Conservation (phyloP, 2,113 vertebrate genomes). For the Onychostruthus taczanowskii region DNA sequence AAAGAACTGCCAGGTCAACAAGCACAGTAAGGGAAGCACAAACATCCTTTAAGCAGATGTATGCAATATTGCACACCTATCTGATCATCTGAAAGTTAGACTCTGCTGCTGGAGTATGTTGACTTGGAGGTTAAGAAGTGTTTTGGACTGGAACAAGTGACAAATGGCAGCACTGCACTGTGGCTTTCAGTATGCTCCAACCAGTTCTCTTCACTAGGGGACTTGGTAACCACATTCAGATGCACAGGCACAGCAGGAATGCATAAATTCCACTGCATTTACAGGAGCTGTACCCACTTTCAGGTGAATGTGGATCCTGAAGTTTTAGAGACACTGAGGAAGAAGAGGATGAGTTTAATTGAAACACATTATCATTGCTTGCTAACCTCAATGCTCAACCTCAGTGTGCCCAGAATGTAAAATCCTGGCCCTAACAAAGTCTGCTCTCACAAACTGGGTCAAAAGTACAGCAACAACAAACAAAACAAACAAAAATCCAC, state of each 20-base stretch:
- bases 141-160: background rate
- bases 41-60: background rate
- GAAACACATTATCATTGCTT: background rate
- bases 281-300: background rate
- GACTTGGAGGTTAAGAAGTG: background rate
- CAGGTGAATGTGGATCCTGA: background rate
- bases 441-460: background rate
- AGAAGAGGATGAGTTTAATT: background rate
- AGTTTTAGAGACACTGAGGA: background rate
- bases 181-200: background rate
- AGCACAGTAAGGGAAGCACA: background rate
- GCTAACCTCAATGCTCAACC: background rate
- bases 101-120: background rate
- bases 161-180: background rate
- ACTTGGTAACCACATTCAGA: background rate
- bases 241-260: background rate
- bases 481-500: background rate
- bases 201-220: background rate
- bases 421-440: background rate
- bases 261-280: background rate
- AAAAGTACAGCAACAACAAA: background rate
- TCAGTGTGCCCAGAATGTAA: background rate
- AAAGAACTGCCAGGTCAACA: slow-evolving; percentile 41
- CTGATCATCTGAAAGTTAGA: background rate
- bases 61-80: background rate